phyloP scores from a whole-genome alignment of 2,113 vertebrate genomes.

The Oreamnos americanus region DNA sequence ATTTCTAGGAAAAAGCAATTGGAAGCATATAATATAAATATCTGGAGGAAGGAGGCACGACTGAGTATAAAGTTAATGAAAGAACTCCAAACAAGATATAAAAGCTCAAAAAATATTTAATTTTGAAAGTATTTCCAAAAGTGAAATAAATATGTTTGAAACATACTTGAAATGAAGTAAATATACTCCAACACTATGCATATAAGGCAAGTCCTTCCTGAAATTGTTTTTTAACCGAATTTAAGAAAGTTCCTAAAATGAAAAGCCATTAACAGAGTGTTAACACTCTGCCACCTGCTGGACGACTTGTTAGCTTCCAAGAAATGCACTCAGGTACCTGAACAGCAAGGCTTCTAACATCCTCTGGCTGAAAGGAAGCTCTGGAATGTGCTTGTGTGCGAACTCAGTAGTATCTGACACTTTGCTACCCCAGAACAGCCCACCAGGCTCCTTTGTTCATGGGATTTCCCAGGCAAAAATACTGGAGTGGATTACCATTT shows the following conservation, averaged over 20 bases:
- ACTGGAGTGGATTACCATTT: neutral
- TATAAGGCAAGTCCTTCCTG: neutral
- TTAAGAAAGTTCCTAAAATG: neutral
- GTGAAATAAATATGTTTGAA: neutral
- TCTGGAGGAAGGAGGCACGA: neutral
- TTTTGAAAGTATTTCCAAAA: neutral
- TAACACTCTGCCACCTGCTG: constrained; percentile 82
- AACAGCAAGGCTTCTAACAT: neutral
- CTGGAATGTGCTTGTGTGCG: neutral
- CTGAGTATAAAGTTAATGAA: neutral
- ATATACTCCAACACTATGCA: neutral
- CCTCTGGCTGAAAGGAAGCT: neutral
- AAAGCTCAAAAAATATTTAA: neutral
- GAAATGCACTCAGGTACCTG: neutral
- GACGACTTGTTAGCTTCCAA: constrained; percentile 53
- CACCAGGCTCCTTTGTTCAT: neutral
- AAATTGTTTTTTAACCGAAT: neutral
- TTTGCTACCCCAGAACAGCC: neutral
- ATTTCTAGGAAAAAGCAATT: neutral
- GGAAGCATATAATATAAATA: neutral
- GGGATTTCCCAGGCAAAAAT: neutral
- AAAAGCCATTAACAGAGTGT: constrained; percentile 62
- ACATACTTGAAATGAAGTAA: neutral
- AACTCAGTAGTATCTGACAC: neutral
- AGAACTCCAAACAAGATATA: neutral